Conservation (phyloP, 2,113 vertebrate genomes). For the Coryphaenoides rupestris region DNA sequence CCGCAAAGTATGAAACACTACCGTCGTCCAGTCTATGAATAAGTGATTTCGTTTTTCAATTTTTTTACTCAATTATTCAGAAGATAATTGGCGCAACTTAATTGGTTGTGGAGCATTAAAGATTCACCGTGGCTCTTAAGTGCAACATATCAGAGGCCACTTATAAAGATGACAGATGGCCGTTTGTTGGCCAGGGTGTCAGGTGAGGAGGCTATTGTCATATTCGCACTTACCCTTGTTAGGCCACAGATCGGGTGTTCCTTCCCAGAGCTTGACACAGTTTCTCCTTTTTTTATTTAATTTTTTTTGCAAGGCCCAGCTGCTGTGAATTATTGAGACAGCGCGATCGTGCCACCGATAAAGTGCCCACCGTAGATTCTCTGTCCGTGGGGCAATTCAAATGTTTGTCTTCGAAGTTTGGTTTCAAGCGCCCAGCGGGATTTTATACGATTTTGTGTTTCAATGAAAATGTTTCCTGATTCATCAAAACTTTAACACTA, state of each 20-base stretch:
- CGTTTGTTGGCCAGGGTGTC: constrained; percentile 70
- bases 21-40: constrained; percentile 44
- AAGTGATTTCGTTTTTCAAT: constrained; percentile 64
- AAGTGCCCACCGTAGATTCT: constrained; percentile 30
- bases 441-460: no score
- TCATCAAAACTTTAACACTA: no score
- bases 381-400: no score
- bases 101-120: constrained; percentile 71
- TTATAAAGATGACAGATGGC: constrained; percentile 74
- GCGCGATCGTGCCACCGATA: constrained; percentile 26
- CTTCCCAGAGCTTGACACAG: constrained; percentile 46
- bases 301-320: constrained; percentile 32
- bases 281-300: constrained; percentile 70
- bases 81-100: constrained; percentile 67
- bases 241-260: constrained; percentile 63
- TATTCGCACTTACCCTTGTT: constrained; percentile 69
- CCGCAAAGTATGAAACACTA: constrained; percentile 37
- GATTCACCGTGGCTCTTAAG: constrained; percentile 70
- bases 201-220: constrained; percentile 62
- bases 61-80: constrained; percentile 71
- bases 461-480: no score
- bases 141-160: constrained; percentile 66
- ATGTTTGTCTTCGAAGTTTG: no score
- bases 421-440: no score
- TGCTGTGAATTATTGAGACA: constrained; percentile 67